Evolutionary conservation across 2,888 invertebrate species (phyloP).

Genomic region (Ptilodon capucinus): DNA sequence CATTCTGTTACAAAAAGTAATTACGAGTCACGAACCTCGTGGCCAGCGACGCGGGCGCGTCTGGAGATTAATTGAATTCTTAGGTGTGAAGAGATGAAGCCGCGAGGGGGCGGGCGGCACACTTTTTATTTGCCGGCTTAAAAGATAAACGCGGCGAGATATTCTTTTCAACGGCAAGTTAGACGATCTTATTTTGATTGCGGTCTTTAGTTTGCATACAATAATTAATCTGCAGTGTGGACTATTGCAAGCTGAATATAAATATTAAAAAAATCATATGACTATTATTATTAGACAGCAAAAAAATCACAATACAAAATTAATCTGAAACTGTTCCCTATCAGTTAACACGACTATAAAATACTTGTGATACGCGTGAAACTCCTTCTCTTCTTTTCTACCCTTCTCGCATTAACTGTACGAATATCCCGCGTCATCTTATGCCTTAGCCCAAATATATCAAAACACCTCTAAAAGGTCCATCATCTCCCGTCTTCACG

Average conservation of each 20-base stretch:
- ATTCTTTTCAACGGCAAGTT: not conserved
- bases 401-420: no score
- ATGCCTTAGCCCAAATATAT: constrained; percentile 39
- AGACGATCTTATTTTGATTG: not conserved
- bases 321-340: no score
- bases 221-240: no score
- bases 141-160: constrained; percentile 27
- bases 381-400: no score
- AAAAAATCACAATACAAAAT: no score
- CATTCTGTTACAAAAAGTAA: constrained; percentile 69
- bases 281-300: no score
- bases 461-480: constrained; percentile 52
- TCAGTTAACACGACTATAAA: no score
- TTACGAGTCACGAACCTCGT: constrained; percentile 73
- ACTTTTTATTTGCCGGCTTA: constrained; percentile 42
- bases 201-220: not conserved
- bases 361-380: no score
- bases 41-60: constrained; percentile 59
- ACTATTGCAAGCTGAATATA: no score
- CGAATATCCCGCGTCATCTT: constrained; percentile 7
- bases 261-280: no score
- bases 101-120: constrained; percentile 43
- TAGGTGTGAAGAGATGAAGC: constrained; percentile 68
- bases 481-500: constrained; percentile 50
- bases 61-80: constrained; percentile 78